phyloP scores from a whole-genome alignment of 2,888 invertebrate genomes.

The Saturnia japonica region DNA sequence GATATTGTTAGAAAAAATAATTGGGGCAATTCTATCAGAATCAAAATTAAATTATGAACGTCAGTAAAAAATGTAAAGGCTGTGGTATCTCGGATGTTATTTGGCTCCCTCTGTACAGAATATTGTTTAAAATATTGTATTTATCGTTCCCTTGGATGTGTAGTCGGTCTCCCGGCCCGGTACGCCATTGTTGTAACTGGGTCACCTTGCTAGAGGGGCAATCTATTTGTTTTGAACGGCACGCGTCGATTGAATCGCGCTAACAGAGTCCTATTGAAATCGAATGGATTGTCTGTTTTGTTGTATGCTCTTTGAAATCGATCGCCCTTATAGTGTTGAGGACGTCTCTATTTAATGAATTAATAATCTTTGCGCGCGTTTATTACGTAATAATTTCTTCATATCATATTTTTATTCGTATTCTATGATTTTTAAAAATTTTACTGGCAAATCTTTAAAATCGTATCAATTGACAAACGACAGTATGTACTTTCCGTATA shows the following conservation, averaged over 20 bases:
- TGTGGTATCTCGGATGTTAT: too few relatives aligned
- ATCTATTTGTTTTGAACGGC: background rate
- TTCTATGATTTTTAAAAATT: too few relatives aligned
- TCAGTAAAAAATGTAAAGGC: too few relatives aligned
- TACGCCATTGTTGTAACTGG: constrained; percentile 5
- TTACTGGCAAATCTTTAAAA: too few relatives aligned
- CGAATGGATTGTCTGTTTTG: background rate
- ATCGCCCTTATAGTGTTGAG: background rate
- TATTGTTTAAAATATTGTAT: background rate
- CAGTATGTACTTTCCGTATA: too few relatives aligned
- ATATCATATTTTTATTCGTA: too few relatives aligned
- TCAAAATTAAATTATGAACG: too few relatives aligned
- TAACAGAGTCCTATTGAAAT: background rate
- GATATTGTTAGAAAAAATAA: too few relatives aligned
- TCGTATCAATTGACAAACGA: too few relatives aligned
- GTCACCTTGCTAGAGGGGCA: background rate
- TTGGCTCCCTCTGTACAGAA: background rate
- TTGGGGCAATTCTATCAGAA: too few relatives aligned
- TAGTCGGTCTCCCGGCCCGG: background rate
- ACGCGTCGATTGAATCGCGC: background rate
- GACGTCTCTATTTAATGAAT: background rate
- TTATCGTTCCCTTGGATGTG: background rate
- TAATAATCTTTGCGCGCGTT: background rate
- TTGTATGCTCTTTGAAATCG: background rate
- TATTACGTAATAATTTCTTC: too few relatives aligned